Evolutionary conservation across 2,888 invertebrate species (phyloP), one percentile per base, ranked within the genome.

Genomic region (Aquatica leii): DNA sequence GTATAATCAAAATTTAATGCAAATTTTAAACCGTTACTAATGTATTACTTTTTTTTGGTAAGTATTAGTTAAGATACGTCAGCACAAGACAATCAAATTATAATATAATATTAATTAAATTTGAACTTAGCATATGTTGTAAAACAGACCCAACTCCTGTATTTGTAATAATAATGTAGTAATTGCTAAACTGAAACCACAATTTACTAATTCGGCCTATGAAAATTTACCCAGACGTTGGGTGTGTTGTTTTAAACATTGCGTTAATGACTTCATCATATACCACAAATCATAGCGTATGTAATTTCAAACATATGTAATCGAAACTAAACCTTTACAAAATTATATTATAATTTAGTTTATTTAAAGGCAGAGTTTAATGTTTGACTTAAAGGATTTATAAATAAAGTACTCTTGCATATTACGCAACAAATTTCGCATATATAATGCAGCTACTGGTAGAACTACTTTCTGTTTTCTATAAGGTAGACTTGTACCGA

Each of bases 231-330:
- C 37, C 52, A 17, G 6, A 18, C 31, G 55, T 55, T 43, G 46
- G 55, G 11, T 43, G 17, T 24, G 43, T 43, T 46, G 37, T 24
- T 41, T 1, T 31, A 46, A 21, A 55, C 46, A 43, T 48, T 37
- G 57, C 49, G 56, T 14, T 57, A 57, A 57, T 49, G 57, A 57
- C 48, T 48, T 57, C 49, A 57, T 57, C 49, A 49, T 49, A 37
- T 49, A 49, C 46, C 37, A 21, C 49, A 57, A 35, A 57, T 37
- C 49, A 57, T 6, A 6, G 6, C 4, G 24, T 24, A 24, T 24
- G 6, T 24, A 24, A 24, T 24, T 24, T 24, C 2, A n/a, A 24
- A 24, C 2, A 6, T 24, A 24, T 24, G 24, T 24, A 24, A 17
- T 35, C 2, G 35, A 15, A 35, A 17, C 15, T 4, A 15, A 35